Conservation (phyloP, 2,888 invertebrate genomes). For the Augochlorella aurata region DNA sequence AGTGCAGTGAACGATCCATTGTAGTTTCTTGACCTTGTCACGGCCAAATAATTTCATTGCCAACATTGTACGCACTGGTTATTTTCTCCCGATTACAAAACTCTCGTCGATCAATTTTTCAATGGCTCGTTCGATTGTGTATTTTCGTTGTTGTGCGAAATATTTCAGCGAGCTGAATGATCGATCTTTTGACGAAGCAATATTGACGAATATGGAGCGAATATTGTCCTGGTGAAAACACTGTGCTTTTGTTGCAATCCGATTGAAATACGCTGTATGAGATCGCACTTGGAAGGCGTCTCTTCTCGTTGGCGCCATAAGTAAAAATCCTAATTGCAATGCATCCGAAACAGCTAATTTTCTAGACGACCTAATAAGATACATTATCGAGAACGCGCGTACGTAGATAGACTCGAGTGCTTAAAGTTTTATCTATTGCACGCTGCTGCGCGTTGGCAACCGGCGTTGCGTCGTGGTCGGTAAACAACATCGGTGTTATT, state of each 20-base stretch:
- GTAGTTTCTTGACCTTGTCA: no score
- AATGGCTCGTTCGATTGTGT: background rate
- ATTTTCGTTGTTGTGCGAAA: background rate
- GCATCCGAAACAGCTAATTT: background rate
- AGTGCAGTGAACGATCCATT: background rate
- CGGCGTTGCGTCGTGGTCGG: background rate
- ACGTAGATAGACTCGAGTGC: background rate
- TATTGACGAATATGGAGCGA: background rate
- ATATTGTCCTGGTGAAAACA: background rate
- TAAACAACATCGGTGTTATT: background rate
- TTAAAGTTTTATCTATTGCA: background rate
- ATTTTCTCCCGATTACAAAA: background rate
- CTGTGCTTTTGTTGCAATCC: background rate
- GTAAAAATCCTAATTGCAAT: background rate
- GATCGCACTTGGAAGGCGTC: background rate
- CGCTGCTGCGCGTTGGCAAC: background rate
- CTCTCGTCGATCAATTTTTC: background rate
- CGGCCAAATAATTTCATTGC: background rate
- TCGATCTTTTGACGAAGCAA: background rate
- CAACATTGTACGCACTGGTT: background rate
- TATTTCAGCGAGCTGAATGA: background rate
- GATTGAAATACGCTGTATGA: background rate
- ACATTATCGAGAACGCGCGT: background rate
- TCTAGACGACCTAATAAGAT: background rate
- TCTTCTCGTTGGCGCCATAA: background rate